Evolutionary conservation across 2,113 vertebrate species (phyloP).

Genomic region (Herpetotheres cachinnans): DNA sequence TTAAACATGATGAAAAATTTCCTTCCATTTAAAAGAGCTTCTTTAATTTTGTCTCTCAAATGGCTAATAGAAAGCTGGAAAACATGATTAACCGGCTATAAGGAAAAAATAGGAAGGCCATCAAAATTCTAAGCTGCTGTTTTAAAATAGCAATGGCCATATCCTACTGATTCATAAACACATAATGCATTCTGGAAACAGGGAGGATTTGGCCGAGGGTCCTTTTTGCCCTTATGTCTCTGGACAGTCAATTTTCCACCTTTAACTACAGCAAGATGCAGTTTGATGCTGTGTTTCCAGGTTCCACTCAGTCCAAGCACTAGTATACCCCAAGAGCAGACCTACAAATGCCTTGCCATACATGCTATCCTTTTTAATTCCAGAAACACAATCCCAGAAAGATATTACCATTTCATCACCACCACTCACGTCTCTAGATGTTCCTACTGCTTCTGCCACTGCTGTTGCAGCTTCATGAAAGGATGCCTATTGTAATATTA

Average conservation of each 20-base stretch:
- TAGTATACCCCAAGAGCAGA: neutral
- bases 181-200: neutral
- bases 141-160: neutral
- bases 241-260: neutral
- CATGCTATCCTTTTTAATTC: rapidly evolving
- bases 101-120: neutral
- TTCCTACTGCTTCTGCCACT: neutral
- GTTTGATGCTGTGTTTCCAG: neutral
- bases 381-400: neutral
- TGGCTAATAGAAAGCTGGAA: neutral
- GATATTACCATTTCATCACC: neutral
- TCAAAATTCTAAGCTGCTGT: neutral
- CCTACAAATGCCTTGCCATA: neutral
- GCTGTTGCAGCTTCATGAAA: neutral
- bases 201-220: neutral
- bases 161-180: neutral
- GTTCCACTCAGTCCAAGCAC: neutral
- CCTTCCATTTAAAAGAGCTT: neutral
- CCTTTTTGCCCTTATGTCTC: neutral
- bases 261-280: neutral
- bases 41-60: neutral
- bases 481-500: neutral
- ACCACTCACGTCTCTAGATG: neutral
- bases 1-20: neutral
- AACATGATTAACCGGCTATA: neutral